Conservation (phyloP, 2,888 invertebrate species). For the Mesopsocus fuscifrons region DNA sequence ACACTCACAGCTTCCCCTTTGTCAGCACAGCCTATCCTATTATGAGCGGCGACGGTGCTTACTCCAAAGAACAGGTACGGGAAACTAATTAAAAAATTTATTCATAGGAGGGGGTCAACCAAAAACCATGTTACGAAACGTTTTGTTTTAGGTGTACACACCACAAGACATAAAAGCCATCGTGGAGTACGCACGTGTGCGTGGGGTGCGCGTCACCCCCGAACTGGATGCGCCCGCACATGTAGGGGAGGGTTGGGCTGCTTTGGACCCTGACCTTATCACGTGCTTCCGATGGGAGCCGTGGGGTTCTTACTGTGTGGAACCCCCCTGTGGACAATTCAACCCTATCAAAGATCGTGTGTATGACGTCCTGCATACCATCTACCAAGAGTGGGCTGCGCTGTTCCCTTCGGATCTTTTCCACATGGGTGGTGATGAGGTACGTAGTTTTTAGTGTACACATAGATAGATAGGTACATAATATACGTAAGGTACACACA, state of each 20-base stretch:
- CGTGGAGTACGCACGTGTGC: slow-evolving; percentile 45
- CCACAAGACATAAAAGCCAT: slow-evolving; percentile 26
- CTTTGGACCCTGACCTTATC: slow-evolving; percentile 40
- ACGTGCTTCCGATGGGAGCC: slow-evolving; percentile 45
- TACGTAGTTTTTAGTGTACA: slow-evolving; percentile 24
- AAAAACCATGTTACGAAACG: not conserved
- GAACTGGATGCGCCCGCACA: slow-evolving; percentile 84
- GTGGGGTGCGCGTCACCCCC: slow-evolving; percentile 69
- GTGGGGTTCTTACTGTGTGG: slow-evolving; percentile 53
- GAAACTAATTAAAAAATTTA: too few species aligned
- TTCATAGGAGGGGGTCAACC: too few species aligned
- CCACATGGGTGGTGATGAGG: slow-evolving; percentile 78
- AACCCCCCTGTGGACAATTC: slow-evolving; percentile 72
- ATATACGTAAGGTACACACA: too few species aligned
- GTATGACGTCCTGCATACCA: slow-evolving; percentile 41
- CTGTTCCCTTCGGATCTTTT: slow-evolving; percentile 27
- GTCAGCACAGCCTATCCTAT: slow-evolving; percentile 53
- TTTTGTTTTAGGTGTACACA: slow-evolving; percentile 26
- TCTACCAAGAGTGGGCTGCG: slow-evolving; percentile 30
- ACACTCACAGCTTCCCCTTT: slow-evolving; percentile 87
- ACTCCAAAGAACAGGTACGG: slow-evolving; percentile 42
- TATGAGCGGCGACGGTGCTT: slow-evolving; percentile 57
- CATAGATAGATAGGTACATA: too few species aligned
- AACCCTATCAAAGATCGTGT: slow-evolving; percentile 56
- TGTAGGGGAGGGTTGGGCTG: slow-evolving; percentile 58